A percentile compares a stretch with the other conserved stretches of the same genome.
Evolutionary conservation across 2,888 invertebrate species (phyloP).

Genomic region (Laspeyria flexula): DNA sequence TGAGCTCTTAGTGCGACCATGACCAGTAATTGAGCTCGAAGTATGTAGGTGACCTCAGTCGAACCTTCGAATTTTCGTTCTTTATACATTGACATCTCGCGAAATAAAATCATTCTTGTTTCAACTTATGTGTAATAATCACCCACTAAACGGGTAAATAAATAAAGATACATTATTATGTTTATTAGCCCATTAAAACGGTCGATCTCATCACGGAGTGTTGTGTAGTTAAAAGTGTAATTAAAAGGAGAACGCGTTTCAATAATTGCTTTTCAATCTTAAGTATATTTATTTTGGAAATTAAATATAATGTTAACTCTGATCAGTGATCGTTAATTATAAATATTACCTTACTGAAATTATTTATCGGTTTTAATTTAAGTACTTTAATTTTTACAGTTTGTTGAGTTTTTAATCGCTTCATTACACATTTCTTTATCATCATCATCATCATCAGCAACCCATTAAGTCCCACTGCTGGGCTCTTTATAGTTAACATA

Average conservation of each 20-base stretch:
- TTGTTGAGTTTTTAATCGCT: too few relatives aligned
- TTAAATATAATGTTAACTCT: background rate
- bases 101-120: slow-evolving; percentile 41
- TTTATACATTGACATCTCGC: slow-evolving; percentile 68
- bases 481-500: too few relatives aligned
- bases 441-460: too few relatives aligned
- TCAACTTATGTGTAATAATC: slow-evolving; percentile 12
- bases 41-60: slow-evolving; percentile 82
- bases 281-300: slow-evolving; percentile 6
- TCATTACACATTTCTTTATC: too few relatives aligned
- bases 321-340: background rate
- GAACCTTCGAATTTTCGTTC: slow-evolving; percentile 73
- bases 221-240: slow-evolving; percentile 15
- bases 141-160: slow-evolving; percentile 11
- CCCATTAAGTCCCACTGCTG: too few relatives aligned
- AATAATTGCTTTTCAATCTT: slow-evolving; percentile 19
- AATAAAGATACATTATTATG: slow-evolving; percentile 18
- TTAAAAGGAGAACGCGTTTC: slow-evolving; percentile 16
- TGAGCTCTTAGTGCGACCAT: slow-evolving; percentile 73
- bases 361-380: too few relatives aligned
- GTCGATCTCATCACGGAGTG: slow-evolving; percentile 12
- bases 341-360: too few relatives aligned
- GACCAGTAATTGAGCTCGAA: slow-evolving; percentile 70
- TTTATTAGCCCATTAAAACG: slow-evolving; percentile 27
- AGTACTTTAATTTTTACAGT: too few relatives aligned